These are phyloP conservation scores for Bradypodion pumilum DNA, from an alignment of 2,797 vertebrate species.

Conservation along the genomic window DNA sequence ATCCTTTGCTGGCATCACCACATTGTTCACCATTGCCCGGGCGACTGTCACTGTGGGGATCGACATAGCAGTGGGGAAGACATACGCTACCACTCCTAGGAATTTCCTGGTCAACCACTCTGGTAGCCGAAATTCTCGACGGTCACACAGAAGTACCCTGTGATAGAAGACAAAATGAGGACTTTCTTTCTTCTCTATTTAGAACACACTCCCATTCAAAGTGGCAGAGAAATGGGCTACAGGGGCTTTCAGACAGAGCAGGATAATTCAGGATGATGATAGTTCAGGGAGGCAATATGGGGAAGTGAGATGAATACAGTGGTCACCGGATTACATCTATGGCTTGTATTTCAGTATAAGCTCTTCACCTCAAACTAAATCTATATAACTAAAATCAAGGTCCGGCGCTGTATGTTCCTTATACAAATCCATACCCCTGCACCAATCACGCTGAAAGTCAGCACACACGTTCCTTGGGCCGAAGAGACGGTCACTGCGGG, in stretches of 20 bases:
- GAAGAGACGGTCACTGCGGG: too few relatives aligned
- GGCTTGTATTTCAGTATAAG: too few relatives aligned
- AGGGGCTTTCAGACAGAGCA: background rate
- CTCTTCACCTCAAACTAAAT: too few relatives aligned
- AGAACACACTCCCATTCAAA: too few relatives aligned
- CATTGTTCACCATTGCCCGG: constrained; percentile 75
- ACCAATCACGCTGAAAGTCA: too few relatives aligned
- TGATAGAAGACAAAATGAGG: background rate
- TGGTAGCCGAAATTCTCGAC: constrained; percentile 76
- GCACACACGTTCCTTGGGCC: too few relatives aligned
- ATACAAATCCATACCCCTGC: too few relatives aligned
- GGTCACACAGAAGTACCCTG: constrained; percentile 76
- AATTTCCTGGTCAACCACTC: constrained; percentile 82
- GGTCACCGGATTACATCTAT: too few relatives aligned
- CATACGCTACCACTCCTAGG: constrained; percentile 63
- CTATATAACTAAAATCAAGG: too few relatives aligned
- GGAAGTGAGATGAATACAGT: too few relatives aligned
- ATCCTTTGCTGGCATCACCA: constrained; percentile 4
- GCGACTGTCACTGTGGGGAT: constrained; percentile 73
- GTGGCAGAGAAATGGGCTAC: background rate
- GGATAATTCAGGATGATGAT: background rate
- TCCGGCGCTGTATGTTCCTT: too few relatives aligned
- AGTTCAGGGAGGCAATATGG: too few relatives aligned
- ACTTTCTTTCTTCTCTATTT: background rate
- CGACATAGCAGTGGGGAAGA: constrained; percentile 75